Conservation (phyloP, 2,888 invertebrate genomes). For the Odiellus spinosus region DNA sequence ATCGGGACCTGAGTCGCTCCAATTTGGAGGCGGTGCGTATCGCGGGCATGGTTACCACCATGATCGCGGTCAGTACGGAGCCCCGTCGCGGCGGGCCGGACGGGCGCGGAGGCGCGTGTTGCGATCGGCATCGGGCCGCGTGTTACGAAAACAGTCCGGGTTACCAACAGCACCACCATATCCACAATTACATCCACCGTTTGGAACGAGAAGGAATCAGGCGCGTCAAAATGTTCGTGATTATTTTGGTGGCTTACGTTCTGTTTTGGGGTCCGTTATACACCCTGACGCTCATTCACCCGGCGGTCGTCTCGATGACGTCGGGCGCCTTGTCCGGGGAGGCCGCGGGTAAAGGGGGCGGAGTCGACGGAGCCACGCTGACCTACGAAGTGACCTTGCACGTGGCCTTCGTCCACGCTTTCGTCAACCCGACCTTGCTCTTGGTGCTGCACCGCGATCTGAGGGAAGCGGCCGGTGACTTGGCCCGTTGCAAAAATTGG, state of each 20-base stretch:
- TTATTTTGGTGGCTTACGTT: slow-evolving; percentile 66
- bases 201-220: slow-evolving; percentile 66
- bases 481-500: slow-evolving; percentile 7
- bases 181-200: slow-evolving; percentile 56
- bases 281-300: slow-evolving; percentile 50
- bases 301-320: slow-evolving; percentile 16
- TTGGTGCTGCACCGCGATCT: slow-evolving; percentile 35
- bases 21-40: slow-evolving; percentile 68
- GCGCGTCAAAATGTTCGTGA: slow-evolving; percentile 67
- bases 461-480: slow-evolving; percentile 11
- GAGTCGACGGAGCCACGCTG: slow-evolving; percentile 11
- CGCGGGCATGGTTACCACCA: slow-evolving; percentile 62
- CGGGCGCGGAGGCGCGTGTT: neutral
- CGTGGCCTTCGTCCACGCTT: slow-evolving; percentile 72
- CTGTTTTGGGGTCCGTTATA: slow-evolving; percentile 83
- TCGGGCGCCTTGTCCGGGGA: slow-evolving; percentile 37
- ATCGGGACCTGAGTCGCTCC: slow-evolving; percentile 52
- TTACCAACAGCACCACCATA: slow-evolving; percentile 5
- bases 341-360: slow-evolving; percentile 48
- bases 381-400: slow-evolving; percentile 63
- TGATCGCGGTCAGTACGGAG: slow-evolving; percentile 47
- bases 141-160: too few relatives aligned
- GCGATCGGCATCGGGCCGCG: too few relatives aligned
- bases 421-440: slow-evolving; percentile 64
- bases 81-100: slow-evolving; percentile 13